Percentiles rank a stretch among this genome's conserved stretches.
Evolutionary conservation across 2,797 vertebrate genomes (phyloP).

Genomic region (Aulostomus chinensis): DNA sequence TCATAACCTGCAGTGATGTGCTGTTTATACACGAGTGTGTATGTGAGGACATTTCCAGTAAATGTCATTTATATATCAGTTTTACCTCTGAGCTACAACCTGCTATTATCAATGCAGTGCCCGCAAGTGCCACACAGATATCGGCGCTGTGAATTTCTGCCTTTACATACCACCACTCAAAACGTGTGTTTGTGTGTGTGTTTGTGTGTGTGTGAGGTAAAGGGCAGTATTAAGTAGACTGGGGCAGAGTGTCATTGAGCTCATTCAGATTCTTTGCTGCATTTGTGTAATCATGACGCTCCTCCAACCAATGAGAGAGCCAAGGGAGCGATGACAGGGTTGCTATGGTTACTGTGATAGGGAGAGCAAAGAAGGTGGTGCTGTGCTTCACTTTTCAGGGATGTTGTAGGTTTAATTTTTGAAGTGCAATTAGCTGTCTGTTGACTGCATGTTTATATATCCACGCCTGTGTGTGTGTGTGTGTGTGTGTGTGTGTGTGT

Average conservation of each 20-base stretch:
- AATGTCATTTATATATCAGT: slow-evolving; percentile 77
- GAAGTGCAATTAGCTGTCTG: slow-evolving; percentile 1
- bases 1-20: slow-evolving; percentile 51
- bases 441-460: background rate
- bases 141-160: slow-evolving; percentile 35
- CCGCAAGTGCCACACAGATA: slow-evolving; percentile 49
- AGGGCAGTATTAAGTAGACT: slow-evolving; percentile 67
- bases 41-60: slow-evolving; percentile 62
- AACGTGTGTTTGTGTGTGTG: slow-evolving; percentile 27
- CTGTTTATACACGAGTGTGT: slow-evolving; percentile 14
- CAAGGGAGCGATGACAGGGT: slow-evolving; percentile 64
- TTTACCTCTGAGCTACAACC: slow-evolving; percentile 62
- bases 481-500: too few relatives aligned
- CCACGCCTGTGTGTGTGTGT: too few relatives aligned
- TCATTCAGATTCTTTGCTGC: slow-evolving; percentile 78
- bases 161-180: slow-evolving; percentile 44
- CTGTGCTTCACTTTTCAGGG: slow-evolving; percentile 37
- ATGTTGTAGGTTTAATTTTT: slow-evolving; percentile 29
- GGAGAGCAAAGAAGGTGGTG: slow-evolving; percentile 52
- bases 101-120: slow-evolving; percentile 57
- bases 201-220: slow-evolving; percentile 44
- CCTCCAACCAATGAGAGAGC: slow-evolving; percentile 62
- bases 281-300: slow-evolving; percentile 72
- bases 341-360: slow-evolving; percentile 75
- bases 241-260: slow-evolving; percentile 69